Evolutionary conservation across 1,140 invertebrate genomes (phyloP).

Genomic region (Lepidurus apus): DNA sequence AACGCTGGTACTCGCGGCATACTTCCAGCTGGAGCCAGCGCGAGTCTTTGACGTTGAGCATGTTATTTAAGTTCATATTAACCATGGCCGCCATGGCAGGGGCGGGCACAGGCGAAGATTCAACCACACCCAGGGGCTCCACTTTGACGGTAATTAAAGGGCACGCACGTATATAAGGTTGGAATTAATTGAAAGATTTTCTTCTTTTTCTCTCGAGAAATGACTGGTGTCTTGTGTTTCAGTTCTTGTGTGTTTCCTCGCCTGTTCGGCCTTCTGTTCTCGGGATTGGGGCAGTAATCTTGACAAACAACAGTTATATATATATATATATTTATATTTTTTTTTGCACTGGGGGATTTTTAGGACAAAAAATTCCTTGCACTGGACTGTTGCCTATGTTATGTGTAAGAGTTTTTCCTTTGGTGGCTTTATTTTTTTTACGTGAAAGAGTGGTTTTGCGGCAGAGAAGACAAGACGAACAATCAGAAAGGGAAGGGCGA

Average conservation of each 20-base stretch:
- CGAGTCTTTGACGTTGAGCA: constrained; percentile 96
- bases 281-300: no score
- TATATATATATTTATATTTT: no score
- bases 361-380: neutral
- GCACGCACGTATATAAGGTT: constrained; percentile 4
- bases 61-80: constrained; percentile 82
- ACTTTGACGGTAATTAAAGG: neutral
- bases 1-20: constrained; percentile 98
- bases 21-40: constrained; percentile 99
- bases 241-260: neutral
- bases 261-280: no score
- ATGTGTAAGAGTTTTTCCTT: neutral
- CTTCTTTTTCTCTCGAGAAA: neutral
- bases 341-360: constrained; percentile 2
- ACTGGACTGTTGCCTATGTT: neutral
- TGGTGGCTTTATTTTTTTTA: neutral
- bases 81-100: constrained; percentile 72
- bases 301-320: no score
- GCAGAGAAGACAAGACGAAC: neutral
- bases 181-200: neutral
- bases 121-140: constrained; percentile 20
- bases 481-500: neutral
- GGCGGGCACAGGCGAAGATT: constrained; percentile 16
- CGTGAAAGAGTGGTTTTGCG: neutral
- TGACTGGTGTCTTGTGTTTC: neutral